Conservation (phyloP, 2,113 vertebrate genomes). For the Bos indicus region DNA sequence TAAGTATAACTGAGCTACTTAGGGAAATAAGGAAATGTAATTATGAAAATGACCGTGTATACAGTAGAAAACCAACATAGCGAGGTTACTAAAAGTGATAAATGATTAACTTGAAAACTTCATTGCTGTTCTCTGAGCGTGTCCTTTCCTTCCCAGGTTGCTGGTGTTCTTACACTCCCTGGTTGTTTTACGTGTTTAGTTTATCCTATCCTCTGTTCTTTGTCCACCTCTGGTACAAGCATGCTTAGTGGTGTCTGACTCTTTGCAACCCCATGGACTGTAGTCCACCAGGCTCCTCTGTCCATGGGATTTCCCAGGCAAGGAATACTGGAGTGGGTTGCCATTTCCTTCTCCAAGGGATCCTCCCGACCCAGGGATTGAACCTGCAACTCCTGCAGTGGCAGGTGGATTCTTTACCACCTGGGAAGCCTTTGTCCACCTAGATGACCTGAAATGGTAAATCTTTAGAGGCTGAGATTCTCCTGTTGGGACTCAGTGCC, state of each 20-base stretch:
- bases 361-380: background rate
- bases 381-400: background rate
- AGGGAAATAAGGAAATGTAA: background rate
- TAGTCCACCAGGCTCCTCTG: background rate
- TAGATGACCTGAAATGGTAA: background rate
- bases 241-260: background rate
- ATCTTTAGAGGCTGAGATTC: background rate
- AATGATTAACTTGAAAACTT: background rate
- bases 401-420: background rate
- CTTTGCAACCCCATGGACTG: background rate
- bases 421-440: background rate
- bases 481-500: background rate
- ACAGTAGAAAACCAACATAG: background rate
- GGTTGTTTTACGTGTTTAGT: fast-evolving
- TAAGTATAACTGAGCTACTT: background rate
- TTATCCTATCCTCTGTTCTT: background rate
- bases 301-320: background rate
- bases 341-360: background rate
- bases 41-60: background rate
- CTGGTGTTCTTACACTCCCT: too few species aligned
- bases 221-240: background rate
- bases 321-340: background rate
- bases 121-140: background rate
- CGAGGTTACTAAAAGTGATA: background rate
- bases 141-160: fast-evolving